A percentile compares a stretch with the other conserved stretches of the same genome.
phyloP scores from a whole-genome alignment of 2,113 vertebrate genomes.

The Sebastes schlegelii region DNA sequence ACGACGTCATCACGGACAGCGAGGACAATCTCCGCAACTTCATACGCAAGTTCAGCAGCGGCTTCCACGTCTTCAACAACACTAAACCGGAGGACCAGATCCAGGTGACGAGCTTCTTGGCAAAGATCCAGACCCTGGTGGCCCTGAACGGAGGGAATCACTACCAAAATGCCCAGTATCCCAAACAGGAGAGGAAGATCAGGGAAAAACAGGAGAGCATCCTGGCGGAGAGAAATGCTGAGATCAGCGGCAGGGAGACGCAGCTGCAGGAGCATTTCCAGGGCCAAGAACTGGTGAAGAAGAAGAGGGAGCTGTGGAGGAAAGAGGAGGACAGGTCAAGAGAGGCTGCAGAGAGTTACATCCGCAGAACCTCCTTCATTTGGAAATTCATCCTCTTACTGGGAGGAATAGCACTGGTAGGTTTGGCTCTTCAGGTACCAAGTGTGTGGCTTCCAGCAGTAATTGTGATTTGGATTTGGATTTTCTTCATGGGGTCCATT shows the following conservation, averaged over 20 bases:
- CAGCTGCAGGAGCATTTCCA: not conserved
- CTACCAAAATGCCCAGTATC: constrained; percentile 55
- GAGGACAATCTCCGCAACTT: constrained; percentile 63
- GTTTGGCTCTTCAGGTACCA: accelerated
- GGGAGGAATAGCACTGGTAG: accelerated
- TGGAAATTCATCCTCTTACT: accelerated
- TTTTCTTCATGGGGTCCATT: accelerated
- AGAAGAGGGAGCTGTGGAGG: constrained; percentile 54
- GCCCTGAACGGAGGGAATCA: constrained; percentile 68
- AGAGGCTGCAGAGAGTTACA: constrained; percentile 38
- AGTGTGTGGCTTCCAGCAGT: accelerated
- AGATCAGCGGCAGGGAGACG: constrained; percentile 39
- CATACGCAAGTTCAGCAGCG: constrained; percentile 69
- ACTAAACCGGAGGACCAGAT: constrained; percentile 37
- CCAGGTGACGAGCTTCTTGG: constrained; percentile 61
- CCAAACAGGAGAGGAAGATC: constrained; percentile 54
- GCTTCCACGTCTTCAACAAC: constrained; percentile 77
- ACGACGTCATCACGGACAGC: constrained; percentile 54
- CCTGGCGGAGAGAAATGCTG: constrained; percentile 26
- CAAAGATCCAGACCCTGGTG: constrained; percentile 72
- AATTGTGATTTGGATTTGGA: not conserved
- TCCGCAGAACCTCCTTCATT: accelerated
- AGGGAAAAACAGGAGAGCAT: constrained; percentile 53
- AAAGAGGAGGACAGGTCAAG: constrained; percentile 60
- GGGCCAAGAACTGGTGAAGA: constrained; percentile 48